A percentile compares a stretch with the other conserved stretches of the same genome.
Evolutionary conservation across 2,113 vertebrate genomes (phyloP).

Genomic region (Tupaia chinensis): DNA sequence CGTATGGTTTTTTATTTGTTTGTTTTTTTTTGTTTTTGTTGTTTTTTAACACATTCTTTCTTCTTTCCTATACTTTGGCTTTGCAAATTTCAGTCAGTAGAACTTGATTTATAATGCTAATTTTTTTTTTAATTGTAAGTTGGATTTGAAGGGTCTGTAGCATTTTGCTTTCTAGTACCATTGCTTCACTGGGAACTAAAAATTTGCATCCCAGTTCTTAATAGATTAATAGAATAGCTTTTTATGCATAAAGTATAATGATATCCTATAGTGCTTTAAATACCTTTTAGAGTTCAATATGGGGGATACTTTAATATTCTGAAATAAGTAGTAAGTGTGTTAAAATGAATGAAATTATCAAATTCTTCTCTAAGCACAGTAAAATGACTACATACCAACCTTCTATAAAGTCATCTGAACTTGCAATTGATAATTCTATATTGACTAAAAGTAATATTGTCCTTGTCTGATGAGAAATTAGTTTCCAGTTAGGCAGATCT

Average conservation of each 20-base stretch:
- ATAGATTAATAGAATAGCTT: constrained; percentile 23
- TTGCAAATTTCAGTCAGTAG: constrained; percentile 83
- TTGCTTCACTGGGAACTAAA: constrained; percentile 72
- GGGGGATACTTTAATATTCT: constrained; percentile 55
- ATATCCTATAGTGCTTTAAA: constrained; percentile 8
- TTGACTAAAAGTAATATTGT: constrained; percentile 70
- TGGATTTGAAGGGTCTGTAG: constrained; percentile 79
- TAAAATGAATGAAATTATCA: constrained; percentile 52
- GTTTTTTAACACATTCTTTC: constrained; percentile 78
- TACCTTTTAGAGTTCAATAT: constrained; percentile 67
- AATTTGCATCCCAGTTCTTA: constrained; percentile 72
- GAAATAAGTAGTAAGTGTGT: constrained; percentile 31
- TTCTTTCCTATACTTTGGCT: constrained; percentile 72
- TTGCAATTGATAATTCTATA: constrained; percentile 64
- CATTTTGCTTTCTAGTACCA: constrained; percentile 79
- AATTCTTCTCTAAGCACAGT: constrained; percentile 1
- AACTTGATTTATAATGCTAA: constrained; percentile 63
- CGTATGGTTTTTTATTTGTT: constrained; percentile 25
- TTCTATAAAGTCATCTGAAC: constrained; percentile 40
- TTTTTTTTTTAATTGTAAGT: constrained; percentile 48
- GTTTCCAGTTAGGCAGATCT: constrained; percentile 60
- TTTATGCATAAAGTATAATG: constrained; percentile 54
- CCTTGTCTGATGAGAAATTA: constrained; percentile 57
- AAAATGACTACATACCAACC: background rate
- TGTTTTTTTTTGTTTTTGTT: background rate